Percentiles rank a stretch among this genome's conserved stretches.
Conservation (phyloP, 1,140 invertebrate genomes). For the Tetraneura akinire region DNA sequence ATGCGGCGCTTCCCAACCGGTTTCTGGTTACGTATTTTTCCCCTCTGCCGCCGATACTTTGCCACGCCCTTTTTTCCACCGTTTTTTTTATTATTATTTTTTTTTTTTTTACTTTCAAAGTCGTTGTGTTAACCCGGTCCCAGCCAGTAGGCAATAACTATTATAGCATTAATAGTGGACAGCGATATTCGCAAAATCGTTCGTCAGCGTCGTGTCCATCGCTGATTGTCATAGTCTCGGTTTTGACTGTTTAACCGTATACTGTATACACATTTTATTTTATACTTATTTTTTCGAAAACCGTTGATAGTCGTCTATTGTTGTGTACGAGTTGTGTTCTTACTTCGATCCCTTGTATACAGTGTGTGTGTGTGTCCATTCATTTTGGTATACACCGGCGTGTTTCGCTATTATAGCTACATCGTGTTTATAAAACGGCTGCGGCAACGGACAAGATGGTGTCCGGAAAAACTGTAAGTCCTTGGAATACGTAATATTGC, state of each 20-base stretch:
- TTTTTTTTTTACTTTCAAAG: background rate
- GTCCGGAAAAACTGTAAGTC: constrained; percentile 51
- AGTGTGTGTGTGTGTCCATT: no score
- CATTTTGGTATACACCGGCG: no score
- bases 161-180: no score
- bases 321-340: background rate
- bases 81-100: no score
- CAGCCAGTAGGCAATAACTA: background rate
- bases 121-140: background rate
- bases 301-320: background rate
- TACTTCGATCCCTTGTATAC: no score
- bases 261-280: no score
- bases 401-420: no score
- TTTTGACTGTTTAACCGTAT: no score
- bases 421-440: background rate
- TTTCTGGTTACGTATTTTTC: constrained; percentile 14
- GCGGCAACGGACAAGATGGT: constrained; percentile 9
- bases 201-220: background rate
- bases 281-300: background rate
- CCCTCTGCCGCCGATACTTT: background rate
- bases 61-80: constrained; percentile 7
- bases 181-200: background rate
- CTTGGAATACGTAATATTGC: background rate
- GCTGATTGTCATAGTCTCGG: background rate
- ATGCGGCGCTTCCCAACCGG: constrained; percentile 27